Evolutionary conservation across 2,113 vertebrate species (phyloP).

Genomic region (Lampris incognitus): DNA sequence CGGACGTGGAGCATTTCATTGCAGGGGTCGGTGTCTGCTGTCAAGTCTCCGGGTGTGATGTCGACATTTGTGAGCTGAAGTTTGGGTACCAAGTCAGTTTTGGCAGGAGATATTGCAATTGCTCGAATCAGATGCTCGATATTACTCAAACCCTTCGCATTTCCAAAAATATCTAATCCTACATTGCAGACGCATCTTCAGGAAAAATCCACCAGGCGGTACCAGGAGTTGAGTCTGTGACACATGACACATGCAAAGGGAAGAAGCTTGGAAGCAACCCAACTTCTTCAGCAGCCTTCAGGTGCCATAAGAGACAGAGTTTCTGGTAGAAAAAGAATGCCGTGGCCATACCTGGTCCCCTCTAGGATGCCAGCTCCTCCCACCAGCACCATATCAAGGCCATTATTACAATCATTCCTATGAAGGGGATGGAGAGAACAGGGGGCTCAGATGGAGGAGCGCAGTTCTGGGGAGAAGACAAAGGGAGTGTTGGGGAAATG

Average conservation of each 20-base stretch:
- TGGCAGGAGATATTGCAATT: neutral
- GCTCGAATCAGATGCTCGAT: neutral
- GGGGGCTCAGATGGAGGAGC: conserved; percentile 83
- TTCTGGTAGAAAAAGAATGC: conserved; percentile 68
- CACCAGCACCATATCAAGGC: conserved; percentile 96
- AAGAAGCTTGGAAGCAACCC: neutral
- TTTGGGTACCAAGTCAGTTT: neutral
- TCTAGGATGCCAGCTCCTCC: conserved; percentile 91
- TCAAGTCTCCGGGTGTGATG: neutral
- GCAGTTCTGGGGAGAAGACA: conserved; percentile 84
- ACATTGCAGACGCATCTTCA: too few relatives aligned
- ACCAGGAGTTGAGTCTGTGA: too few relatives aligned
- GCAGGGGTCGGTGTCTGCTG: neutral
- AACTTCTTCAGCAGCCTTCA: neutral
- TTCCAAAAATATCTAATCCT: neutral
- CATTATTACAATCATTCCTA: conserved; percentile 95
- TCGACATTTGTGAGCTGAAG: neutral
- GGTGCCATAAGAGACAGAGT: conserved; percentile 17
- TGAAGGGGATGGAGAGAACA: conserved; percentile 86
- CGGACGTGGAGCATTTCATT: neutral
- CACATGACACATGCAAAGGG: too few relatives aligned
- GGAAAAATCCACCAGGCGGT: too few relatives aligned
- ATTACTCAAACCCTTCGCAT: neutral
- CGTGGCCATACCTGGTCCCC: conserved; percentile 88
- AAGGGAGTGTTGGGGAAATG: conserved; percentile 52